Percentiles rank a stretch among this genome's conserved stretches.
Evolutionary conservation across 2,113 vertebrate species (phyloP).

Genomic region (Thamnophis sirtalis): DNA sequence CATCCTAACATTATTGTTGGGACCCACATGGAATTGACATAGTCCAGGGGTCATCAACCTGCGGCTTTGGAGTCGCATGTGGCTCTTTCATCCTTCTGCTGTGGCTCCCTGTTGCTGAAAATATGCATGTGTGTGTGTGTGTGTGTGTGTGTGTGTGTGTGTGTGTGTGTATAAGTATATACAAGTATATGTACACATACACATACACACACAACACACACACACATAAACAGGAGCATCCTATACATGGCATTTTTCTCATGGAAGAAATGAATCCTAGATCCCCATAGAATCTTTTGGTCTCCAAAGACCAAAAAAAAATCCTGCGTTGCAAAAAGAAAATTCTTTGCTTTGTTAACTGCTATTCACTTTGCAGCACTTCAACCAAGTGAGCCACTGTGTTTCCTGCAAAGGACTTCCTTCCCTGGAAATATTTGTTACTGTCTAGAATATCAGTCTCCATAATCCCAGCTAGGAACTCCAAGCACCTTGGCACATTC

Average conservation of each 20-base stretch:
- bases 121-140: too few relatives aligned
- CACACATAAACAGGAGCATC: not conserved
- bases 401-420: not conserved
- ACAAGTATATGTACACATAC: too few relatives aligned
- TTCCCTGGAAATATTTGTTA: not conserved
- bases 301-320: not conserved
- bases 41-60: too few relatives aligned
- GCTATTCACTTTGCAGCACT: not conserved
- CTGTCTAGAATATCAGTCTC: not conserved
- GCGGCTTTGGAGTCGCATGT: too few relatives aligned
- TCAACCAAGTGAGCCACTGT: not conserved
- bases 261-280: not conserved
- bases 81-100: too few relatives aligned
- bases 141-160: too few relatives aligned
- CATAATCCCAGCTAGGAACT: conserved; percentile 6
- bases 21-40: not conserved
- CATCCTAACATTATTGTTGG: not conserved
- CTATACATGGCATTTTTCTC: not conserved
- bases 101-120: too few relatives aligned
- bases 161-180: too few relatives aligned
- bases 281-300: not conserved
- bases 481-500: not conserved
- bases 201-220: too few relatives aligned
- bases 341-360: not conserved
- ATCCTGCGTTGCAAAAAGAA: not conserved